Conservation (phyloP, 2,113 vertebrate genomes). For the Amblyornis subalaris region DNA sequence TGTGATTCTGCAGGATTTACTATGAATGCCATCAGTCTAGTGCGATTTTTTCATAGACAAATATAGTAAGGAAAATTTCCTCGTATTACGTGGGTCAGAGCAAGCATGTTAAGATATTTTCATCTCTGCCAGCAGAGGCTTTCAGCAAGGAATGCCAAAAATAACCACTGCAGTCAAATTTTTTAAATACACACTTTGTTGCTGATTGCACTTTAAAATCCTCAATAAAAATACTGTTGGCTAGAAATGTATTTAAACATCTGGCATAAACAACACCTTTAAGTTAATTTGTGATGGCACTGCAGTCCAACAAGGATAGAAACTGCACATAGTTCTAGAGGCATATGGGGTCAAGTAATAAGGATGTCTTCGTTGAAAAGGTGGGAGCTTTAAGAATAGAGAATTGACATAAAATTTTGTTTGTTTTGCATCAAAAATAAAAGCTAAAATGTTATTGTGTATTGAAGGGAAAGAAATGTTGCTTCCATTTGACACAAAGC, state of each 20-base stretch:
- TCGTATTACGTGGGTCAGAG: neutral
- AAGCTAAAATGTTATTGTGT: neutral
- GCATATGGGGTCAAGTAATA: neutral
- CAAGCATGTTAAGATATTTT: neutral
- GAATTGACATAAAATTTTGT: neutral
- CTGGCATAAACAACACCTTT: neutral
- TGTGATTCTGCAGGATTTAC: neutral
- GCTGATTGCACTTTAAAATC: neutral
- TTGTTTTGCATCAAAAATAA: neutral
- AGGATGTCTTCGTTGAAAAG: neutral
- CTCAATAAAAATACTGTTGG: neutral
- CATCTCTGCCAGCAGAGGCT: neutral
- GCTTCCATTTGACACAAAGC: neutral
- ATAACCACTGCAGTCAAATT: neutral
- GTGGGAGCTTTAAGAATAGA: neutral
- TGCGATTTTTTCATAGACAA: neutral
- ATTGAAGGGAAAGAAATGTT: neutral
- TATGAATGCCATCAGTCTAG: neutral
- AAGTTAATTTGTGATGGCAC: neutral
- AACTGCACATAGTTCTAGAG: neutral
- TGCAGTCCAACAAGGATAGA: neutral
- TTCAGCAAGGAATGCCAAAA: slow-evolving; percentile 14
- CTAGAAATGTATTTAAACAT: neutral
- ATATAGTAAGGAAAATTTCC: neutral
- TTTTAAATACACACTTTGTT: neutral